Conservation (phyloP, 1,140 invertebrate species). For the Parapsyche elsis region DNA sequence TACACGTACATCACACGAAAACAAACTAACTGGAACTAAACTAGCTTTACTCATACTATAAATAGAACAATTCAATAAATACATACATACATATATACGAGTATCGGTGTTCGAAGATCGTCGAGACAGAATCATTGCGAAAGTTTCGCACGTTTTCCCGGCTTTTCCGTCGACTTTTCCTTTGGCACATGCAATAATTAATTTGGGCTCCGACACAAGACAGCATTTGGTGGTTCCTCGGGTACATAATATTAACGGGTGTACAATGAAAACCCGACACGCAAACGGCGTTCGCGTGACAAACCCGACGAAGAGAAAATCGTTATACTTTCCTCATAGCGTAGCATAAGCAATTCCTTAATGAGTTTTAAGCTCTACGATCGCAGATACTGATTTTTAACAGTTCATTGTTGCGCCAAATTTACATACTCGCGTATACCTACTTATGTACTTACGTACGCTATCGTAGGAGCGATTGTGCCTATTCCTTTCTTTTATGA, state of each 20-base stretch:
- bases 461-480: background rate
- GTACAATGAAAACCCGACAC: background rate
- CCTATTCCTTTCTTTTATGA: no score
- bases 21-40: no score
- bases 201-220: background rate
- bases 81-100: no score
- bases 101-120: no score
- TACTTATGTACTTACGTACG: no score
- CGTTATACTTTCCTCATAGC: background rate
- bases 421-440: no score
- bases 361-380: slow-evolving; percentile 22
- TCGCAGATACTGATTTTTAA: slow-evolving; percentile 8
- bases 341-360: background rate
- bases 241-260: background rate
- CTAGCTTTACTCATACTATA: no score
- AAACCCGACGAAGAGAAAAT: background rate
- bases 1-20: no score
- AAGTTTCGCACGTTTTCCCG: background rate
- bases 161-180: slow-evolving; percentile 8
- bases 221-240: background rate
- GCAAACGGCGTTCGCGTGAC: background rate
- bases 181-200: background rate
- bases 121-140: background rate
- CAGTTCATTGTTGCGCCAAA: slow-evolving; percentile 19
- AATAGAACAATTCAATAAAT: no score